Percentiles rank a stretch among this genome's conserved stretches.
phyloP scores from a whole-genome alignment of 2,113 vertebrate species.

The Alouatta palliata region DNA sequence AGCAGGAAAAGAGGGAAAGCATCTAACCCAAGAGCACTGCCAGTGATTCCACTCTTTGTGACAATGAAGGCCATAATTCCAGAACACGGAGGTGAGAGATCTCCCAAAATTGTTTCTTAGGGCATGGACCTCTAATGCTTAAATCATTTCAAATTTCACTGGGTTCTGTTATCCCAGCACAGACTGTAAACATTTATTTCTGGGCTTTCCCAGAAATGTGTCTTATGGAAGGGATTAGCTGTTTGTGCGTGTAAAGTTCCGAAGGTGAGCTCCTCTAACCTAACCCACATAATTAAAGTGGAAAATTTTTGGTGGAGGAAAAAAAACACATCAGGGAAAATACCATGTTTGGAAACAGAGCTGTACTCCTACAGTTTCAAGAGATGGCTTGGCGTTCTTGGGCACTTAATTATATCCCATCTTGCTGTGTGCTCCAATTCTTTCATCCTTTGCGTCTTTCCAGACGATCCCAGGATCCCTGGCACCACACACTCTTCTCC shows the following conservation, averaged over 20 bases:
- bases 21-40: not conserved
- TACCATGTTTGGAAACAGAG: constrained; percentile 68
- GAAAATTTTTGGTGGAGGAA: constrained; percentile 64
- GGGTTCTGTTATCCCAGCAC: constrained; percentile 33
- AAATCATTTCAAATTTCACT: not conserved
- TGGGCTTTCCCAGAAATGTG: constrained; percentile 71
- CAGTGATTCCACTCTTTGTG: not conserved
- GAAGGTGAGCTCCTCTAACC: constrained; percentile 66
- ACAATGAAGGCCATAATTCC: not conserved
- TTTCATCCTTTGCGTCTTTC: not conserved
- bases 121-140: constrained; percentile 5
- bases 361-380: constrained; percentile 14
- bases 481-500: not conserved
- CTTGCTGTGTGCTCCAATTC: not conserved
- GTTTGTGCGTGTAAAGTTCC: constrained; percentile 24
- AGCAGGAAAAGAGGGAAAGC: constrained; percentile 13
- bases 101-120: not conserved
- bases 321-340: constrained; percentile 60
- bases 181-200: constrained; percentile 69
- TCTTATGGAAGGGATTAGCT: constrained; percentile 71
- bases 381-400: not conserved
- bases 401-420: constrained; percentile 10
- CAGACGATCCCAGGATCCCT: not conserved
- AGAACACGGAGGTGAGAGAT: not conserved
- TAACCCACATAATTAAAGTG: constrained; percentile 76